These are phyloP conservation scores for Phylloscopus collybita DNA, from an alignment of 2,797 vertebrate species.

Conservation along the genomic window DNA sequence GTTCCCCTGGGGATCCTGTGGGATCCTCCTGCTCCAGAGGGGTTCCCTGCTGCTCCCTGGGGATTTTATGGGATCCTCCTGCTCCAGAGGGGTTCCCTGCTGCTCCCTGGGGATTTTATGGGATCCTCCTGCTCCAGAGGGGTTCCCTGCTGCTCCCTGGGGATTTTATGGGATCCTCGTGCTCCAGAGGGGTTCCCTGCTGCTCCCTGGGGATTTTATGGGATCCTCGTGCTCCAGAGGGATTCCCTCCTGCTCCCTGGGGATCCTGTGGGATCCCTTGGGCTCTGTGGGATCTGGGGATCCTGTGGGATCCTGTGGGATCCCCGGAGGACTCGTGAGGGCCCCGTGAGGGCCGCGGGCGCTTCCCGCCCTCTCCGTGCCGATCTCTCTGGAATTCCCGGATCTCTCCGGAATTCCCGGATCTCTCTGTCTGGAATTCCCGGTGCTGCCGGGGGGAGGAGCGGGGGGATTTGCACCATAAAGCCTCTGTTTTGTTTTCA, in stretches of 20 bases:
- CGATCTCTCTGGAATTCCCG: not conserved
- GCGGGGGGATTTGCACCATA: not conserved
- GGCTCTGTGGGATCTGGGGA: not conserved
- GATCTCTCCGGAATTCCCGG: not conserved
- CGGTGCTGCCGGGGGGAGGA: not conserved
- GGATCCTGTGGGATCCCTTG: not conserved
- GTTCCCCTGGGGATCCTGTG: not conserved
- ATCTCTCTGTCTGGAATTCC: accelerated
- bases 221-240: accelerated
- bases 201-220: too few species aligned
- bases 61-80: not conserved
- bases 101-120: accelerated
- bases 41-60: accelerated
- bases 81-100: accelerated
- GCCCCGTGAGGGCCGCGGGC: not conserved
- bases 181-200: not conserved
- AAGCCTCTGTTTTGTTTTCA: slow-evolving; percentile 79
- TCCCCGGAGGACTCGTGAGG: not conserved
- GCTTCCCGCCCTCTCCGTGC: accelerated
- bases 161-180: not conserved
- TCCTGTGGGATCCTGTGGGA: too few species aligned
- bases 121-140: accelerated
- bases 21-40: not conserved
- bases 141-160: too few species aligned
- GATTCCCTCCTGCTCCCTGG: accelerated